These are phyloP conservation scores for Microplitis deprimator DNA, from an alignment of 2,888 invertebrate species.

Conservation along the genomic window DNA sequence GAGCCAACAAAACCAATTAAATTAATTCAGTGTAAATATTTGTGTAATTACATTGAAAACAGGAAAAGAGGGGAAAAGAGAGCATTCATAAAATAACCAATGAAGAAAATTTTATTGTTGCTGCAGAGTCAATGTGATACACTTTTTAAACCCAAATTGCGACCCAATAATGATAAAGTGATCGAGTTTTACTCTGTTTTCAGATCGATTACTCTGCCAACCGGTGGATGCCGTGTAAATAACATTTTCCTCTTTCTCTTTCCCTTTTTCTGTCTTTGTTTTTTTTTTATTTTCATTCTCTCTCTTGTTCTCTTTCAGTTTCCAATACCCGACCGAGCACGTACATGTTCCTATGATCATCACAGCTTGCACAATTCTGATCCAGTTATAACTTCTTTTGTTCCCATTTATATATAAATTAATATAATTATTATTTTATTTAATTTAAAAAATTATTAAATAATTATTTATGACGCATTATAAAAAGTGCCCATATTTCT, in stretches of 20 bases:
- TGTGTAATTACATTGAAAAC: not conserved
- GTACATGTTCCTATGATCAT: not conserved
- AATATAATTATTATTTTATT: no score
- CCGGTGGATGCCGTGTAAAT: slow-evolving; percentile 33
- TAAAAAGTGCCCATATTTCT: no score
- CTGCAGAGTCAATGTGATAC: slow-evolving; percentile 2
- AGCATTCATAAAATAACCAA: slow-evolving; percentile 3
- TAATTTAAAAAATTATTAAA: no score
- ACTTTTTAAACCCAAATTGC: slow-evolving; percentile 39
- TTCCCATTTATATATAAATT: no score
- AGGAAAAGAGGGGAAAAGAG: not conserved
- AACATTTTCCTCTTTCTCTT: slow-evolving; percentile 21
- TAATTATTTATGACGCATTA: no score
- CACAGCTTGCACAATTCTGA: slow-evolving; percentile 2
- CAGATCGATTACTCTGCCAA: slow-evolving; percentile 35
- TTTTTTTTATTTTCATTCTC: not conserved
- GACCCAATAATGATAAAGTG: slow-evolving; percentile 42
- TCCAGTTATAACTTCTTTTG: not conserved
- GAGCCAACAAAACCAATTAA: no score
- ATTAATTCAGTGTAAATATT: not conserved
- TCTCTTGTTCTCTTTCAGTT: not conserved
- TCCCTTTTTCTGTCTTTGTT: slow-evolving; percentile 7
- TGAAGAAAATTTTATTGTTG: slow-evolving; percentile 3
- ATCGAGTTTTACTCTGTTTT: slow-evolving; percentile 40
- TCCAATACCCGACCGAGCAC: not conserved